Percentiles rank a stretch among this genome's conserved stretches.
These are phyloP conservation scores for Sthenelais limicola DNA, from an alignment of 2,888 invertebrate genomes.

Conservation along the genomic window DNA sequence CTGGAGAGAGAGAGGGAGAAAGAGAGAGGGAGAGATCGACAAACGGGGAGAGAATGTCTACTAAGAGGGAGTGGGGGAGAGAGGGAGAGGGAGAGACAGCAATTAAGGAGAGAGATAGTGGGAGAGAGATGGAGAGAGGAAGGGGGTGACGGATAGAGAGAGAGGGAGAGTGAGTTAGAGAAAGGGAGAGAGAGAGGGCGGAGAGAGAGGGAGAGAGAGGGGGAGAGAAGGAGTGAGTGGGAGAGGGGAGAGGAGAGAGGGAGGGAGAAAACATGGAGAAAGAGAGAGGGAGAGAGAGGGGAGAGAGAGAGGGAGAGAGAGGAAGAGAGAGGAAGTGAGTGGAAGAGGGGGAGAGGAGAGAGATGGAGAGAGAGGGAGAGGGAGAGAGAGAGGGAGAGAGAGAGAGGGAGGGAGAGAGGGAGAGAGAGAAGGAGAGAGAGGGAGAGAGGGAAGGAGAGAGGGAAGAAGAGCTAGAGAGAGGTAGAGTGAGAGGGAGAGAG, in stretches of 20 bases:
- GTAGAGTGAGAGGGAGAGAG: background rate
- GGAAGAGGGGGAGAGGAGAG: background rate
- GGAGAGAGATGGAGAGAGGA: too few relatives aligned
- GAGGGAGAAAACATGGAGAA: slow-evolving; percentile 6
- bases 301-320: slow-evolving; percentile 14
- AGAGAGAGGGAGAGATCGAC: too few relatives aligned
- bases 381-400: slow-evolving; percentile 20
- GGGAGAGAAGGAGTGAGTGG: background rate
- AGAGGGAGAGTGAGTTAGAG: too few relatives aligned
- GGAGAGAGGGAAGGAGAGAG: background rate
- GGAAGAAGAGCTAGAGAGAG: background rate
- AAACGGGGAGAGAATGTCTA: too few relatives aligned
- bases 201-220: too few relatives aligned
- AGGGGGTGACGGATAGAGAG: too few relatives aligned
- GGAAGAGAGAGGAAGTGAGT: background rate
- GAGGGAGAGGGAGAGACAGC: too few relatives aligned
- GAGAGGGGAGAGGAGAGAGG: background rate
- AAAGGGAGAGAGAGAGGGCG: too few relatives aligned
- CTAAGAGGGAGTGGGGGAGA: too few relatives aligned
- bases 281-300: background rate
- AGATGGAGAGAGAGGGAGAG: background rate
- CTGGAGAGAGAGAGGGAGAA: too few relatives aligned
- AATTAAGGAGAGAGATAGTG: too few relatives aligned
- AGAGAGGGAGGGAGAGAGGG: slow-evolving; percentile 3
- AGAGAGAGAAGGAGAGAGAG: background rate